Conservation (phyloP, 2,888 invertebrate species). For the Prosapia bicincta region DNA sequence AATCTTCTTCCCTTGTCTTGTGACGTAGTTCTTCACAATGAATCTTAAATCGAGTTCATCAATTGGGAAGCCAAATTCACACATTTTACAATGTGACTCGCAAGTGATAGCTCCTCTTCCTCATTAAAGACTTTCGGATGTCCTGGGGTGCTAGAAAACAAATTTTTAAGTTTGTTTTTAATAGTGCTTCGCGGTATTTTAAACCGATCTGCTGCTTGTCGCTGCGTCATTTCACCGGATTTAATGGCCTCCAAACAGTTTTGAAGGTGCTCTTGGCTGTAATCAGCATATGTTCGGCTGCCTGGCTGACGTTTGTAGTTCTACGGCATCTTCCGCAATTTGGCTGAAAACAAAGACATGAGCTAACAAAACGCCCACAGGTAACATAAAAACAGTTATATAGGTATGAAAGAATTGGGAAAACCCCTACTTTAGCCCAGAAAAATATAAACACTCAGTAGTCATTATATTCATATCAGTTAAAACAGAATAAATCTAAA, state of each 20-base stretch:
- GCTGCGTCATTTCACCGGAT: neutral
- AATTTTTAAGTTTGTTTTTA: neutral
- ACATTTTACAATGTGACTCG: slow-evolving; percentile 24
- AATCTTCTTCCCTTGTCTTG: slow-evolving; percentile 13
- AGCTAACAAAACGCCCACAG: neutral
- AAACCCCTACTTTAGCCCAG: too few relatives aligned
- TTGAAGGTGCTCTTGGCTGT: neutral
- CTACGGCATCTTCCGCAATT: neutral
- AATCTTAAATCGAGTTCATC: slow-evolving; percentile 31
- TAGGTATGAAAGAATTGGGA: neutral
- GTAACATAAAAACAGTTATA: neutral
- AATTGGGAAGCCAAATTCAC: slow-evolving; percentile 37
- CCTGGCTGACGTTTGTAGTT: neutral
- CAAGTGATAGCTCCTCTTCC: slow-evolving; percentile 20
- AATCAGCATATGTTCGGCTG: neutral
- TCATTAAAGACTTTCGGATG: slow-evolving; percentile 18
- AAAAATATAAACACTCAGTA: too few relatives aligned
- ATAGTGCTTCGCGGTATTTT: slow-evolving; percentile 7
- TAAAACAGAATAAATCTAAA: neutral
- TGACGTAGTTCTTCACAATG: slow-evolving; percentile 24
- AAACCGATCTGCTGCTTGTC: slow-evolving; percentile 13
- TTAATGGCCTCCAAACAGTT: neutral
- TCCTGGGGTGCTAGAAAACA: neutral
- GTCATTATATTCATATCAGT: neutral
- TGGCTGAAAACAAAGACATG: too few relatives aligned